Conservation (phyloP, 2,797 vertebrate genomes). For the Enteromius unitaeniatus region DNA sequence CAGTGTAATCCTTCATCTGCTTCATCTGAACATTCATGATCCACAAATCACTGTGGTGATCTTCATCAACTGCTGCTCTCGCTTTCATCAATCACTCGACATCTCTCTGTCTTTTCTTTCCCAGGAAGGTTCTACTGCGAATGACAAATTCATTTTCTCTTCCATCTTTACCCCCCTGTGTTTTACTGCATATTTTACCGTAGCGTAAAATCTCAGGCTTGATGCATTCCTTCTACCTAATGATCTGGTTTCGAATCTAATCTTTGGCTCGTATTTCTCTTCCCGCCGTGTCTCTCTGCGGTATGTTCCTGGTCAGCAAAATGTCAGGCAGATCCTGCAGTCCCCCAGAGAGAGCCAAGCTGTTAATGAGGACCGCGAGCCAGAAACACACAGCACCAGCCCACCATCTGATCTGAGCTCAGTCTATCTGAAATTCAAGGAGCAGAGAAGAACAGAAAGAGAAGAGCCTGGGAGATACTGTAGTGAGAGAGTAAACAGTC, state of each 20-base stretch:
- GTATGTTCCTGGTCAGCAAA: constrained; percentile 67
- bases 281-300: constrained; percentile 9
- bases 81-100: constrained; percentile 21
- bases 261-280: neutral
- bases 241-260: neutral
- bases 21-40: constrained; percentile 30
- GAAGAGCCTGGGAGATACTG: constrained; percentile 8
- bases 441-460: constrained; percentile 1
- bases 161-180: neutral
- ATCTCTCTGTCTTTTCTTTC: neutral
- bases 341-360: constrained; percentile 59
- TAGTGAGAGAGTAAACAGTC: neutral
- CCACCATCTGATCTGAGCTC: constrained; percentile 50
- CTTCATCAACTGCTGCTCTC: neutral
- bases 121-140: neutral
- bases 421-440: constrained; percentile 18
- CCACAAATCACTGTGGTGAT: constrained; percentile 23
- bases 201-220: neutral
- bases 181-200: neutral
- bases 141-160: constrained; percentile 28
- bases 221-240: neutral
- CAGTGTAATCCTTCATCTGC: constrained; percentile 25
- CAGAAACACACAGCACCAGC: constrained; percentile 58
- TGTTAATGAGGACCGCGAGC: constrained; percentile 54
- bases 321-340: constrained; percentile 51